Base-by-base conservation (phyloP, 2,888 invertebrate genomes). In the Micropterix aruncella region DNA sequence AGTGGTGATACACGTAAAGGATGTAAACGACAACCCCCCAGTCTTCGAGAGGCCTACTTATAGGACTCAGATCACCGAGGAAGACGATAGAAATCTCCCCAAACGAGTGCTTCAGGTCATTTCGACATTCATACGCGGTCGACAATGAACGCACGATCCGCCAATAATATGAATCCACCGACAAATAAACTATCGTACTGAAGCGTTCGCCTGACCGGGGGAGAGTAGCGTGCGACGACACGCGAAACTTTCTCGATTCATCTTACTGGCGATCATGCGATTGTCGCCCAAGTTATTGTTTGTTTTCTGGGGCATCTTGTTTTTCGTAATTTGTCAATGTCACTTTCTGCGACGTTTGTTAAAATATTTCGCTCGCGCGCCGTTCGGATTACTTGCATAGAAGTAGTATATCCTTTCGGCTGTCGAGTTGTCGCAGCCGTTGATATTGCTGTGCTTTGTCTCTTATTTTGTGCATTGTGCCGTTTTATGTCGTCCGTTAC, bases 11-110 rank as follows among this genome's bases (percentile, higher is more conserved):
- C 90, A 93, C 68, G 91, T 95, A 56, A 94, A 92, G 70, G 95
- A 97, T 65, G 93, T 95, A 53, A 96, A 96, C 69, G 96, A 97
- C 75, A 96, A 96, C 74, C 90, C 94, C 39, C 96, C 96, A 2
- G 90, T 91, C 54, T 97, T 97, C 69, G 91, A 92, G 67, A 74
- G 92, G 52, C 92, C 93, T 43, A 91, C 90, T 46, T 94, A 93
- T 73, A 81, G 91, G 60, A 91, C 93, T 43, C 92, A 93, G 71
- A 93, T 94, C 67, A 93, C 92, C 38, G 93, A 93, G 67, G 93
- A 93, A 66, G 93, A 93, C 62, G 92, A 93, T 73, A 78, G 92
- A 58, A 91, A 90, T 66, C 77, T 93, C 57, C 93, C 93, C 53
- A 93, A 93, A 68, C 84, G 89, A 58, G 90, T 94, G 56, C 74